Percentiles rank a stretch among this genome's conserved stretches.
These are phyloP conservation scores for Caenorhabditis sulstoni DNA, from an alignment of 2,888 invertebrate species.

Conservation along the genomic window DNA sequence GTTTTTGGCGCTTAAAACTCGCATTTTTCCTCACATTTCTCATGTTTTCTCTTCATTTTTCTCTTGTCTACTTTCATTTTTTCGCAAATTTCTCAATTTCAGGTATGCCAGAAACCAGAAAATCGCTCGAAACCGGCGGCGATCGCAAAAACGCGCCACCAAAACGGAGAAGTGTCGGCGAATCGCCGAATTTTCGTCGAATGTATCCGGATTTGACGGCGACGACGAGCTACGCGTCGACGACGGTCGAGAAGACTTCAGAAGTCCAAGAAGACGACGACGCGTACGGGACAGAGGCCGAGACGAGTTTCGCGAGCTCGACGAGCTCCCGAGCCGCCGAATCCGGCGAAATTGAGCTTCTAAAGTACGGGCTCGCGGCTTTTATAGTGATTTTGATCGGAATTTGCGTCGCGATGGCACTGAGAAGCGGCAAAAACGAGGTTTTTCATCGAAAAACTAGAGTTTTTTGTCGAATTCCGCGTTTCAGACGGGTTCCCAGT, in stretches of 20 bases:
- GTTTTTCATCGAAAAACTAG: not conserved
- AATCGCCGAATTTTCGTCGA: not conserved
- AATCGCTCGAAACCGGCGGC: conserved; percentile 17
- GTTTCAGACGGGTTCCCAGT: conserved; percentile 6
- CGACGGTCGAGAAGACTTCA: conserved; percentile 16
- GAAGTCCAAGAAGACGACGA: conserved; percentile 41
- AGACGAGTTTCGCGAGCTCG: conserved; percentile 23
- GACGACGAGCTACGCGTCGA: conserved; percentile 18
- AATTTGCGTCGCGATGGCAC: not conserved
- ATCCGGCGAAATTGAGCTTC: not conserved
- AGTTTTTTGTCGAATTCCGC: not conserved
- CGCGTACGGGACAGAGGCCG: conserved; percentile 20
- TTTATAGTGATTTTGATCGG: conserved; percentile 7
- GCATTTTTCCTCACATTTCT: not conserved
- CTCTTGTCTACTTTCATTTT: not conserved
- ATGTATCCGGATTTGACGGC: conserved; percentile 27
- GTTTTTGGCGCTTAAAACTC: not conserved
- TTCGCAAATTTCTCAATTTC: not conserved
- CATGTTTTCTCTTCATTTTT: not conserved
- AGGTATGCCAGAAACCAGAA: conserved; percentile 40
- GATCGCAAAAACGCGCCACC: conserved; percentile 1
- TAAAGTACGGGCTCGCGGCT: conserved; percentile 5
- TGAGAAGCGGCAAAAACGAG: not conserved
- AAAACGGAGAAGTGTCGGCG: conserved; percentile 12
- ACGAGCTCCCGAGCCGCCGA: conserved; percentile 7